These are phyloP conservation scores for Gymnosoma rotundatum DNA, from an alignment of 2,888 invertebrate species.

Conservation along the genomic window DNA sequence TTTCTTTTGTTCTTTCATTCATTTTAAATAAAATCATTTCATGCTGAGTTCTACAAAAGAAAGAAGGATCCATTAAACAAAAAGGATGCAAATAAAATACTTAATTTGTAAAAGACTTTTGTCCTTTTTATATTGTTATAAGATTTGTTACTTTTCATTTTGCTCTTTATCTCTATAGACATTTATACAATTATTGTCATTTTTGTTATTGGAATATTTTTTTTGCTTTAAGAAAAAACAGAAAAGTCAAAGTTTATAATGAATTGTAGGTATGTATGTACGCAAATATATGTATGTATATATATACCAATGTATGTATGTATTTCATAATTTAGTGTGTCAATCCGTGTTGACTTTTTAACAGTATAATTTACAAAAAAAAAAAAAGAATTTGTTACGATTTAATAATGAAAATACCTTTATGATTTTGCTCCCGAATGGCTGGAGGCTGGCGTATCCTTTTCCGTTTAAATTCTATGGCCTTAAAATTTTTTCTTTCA, in stretches of 20 bases:
- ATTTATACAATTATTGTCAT: neutral
- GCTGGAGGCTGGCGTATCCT: constrained; percentile 71
- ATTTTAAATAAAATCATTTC: constrained; percentile 36
- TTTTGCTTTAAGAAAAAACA: neutral
- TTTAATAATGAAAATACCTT: constrained; percentile 61
- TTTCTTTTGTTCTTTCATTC: neutral
- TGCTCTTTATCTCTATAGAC: constrained; percentile 21
- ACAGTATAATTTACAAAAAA: constrained; percentile 52
- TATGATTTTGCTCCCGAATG: constrained; percentile 53
- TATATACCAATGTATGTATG: no score
- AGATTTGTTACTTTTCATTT: constrained; percentile 25
- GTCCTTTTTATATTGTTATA: constrained; percentile 30
- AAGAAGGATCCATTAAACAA: constrained; percentile 22
- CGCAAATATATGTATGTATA: no score
- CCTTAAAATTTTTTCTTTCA: constrained; percentile 46
- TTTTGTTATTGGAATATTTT: neutral
- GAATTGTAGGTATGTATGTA: no score
- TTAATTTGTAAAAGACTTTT: constrained; percentile 46
- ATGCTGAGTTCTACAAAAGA: constrained; percentile 36
- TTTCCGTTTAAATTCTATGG: constrained; percentile 69
- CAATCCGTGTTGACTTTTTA: neutral
- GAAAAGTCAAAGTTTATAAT: neutral
- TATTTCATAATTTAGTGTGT: neutral
- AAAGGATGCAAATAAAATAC: constrained; percentile 57
- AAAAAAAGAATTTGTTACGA: constrained; percentile 54